These are phyloP conservation scores for Micronycteris hirsuta DNA, from an alignment of 2,113 vertebrate genomes.

Conservation along the genomic window DNA sequence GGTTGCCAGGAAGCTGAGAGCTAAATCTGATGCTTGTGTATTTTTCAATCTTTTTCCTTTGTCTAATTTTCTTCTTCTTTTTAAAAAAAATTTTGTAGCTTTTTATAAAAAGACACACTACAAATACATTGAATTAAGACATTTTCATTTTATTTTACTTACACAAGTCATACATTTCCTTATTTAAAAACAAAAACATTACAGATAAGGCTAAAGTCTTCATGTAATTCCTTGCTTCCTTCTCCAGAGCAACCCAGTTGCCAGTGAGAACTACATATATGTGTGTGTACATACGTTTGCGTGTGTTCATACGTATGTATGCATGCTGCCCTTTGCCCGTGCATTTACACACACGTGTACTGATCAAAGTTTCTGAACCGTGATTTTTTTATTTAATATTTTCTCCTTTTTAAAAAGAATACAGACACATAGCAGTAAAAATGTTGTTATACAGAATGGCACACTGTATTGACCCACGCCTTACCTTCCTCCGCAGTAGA, in stretches of 20 bases:
- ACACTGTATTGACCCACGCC: accelerated
- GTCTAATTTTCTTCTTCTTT: background rate
- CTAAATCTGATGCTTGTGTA: background rate
- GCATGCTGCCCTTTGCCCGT: background rate
- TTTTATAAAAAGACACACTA: background rate
- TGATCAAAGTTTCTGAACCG: background rate
- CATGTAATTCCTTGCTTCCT: background rate
- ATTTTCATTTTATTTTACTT: background rate
- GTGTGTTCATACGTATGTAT: background rate
- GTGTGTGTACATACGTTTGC: accelerated
- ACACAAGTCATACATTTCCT: background rate
- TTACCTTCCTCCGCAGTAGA: background rate
- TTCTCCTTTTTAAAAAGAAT: background rate
- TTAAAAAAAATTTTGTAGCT: background rate
- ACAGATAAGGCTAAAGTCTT: background rate
- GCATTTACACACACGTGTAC: background rate
- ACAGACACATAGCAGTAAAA: background rate
- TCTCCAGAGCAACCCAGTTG: background rate
- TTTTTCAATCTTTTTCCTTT: background rate
- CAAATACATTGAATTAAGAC: background rate
- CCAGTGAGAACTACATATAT: background rate
- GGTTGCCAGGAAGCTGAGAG: background rate
- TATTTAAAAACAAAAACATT: background rate
- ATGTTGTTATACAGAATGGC: background rate
- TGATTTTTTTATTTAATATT: background rate